Evolutionary conservation across 2,113 vertebrate genomes (phyloP).

Genomic region (Datnioides undecimradiatus): DNA sequence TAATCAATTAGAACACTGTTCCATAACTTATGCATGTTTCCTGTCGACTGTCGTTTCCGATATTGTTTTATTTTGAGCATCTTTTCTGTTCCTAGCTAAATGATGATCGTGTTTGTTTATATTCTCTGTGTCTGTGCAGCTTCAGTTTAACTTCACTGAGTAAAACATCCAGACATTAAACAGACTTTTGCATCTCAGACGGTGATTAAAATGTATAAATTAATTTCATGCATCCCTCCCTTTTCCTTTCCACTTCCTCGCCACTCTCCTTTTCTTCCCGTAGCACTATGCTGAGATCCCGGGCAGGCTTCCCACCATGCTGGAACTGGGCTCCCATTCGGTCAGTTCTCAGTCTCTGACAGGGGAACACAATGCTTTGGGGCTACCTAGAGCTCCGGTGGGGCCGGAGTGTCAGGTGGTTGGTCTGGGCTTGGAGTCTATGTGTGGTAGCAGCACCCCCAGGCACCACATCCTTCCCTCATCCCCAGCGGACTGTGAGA

Average conservation of each 20-base stretch:
- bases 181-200: constrained; percentile 6
- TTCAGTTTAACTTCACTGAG: neutral
- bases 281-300: constrained; percentile 90
- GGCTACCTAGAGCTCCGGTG: constrained; percentile 25
- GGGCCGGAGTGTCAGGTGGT: constrained; percentile 56
- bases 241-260: neutral
- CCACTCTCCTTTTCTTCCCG: constrained; percentile 22
- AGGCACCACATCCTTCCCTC: constrained; percentile 82
- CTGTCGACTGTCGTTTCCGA: no score
- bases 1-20: no score
- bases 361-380: constrained; percentile 78
- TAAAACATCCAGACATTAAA: neutral
- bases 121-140: neutral
- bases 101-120: neutral
- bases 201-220: neutral
- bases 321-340: constrained; percentile 88
- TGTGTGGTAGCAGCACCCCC: constrained; percentile 62
- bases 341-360: constrained; percentile 85
- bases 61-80: no score
- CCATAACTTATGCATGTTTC: no score
- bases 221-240: neutral
- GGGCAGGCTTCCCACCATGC: constrained; percentile 84
- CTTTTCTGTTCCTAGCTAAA: neutral
- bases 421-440: constrained; percentile 59
- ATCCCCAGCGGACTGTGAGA: constrained; percentile 85